Evolutionary conservation across 2,888 invertebrate genomes (phyloP).

Genomic region (Unio pictorum): DNA sequence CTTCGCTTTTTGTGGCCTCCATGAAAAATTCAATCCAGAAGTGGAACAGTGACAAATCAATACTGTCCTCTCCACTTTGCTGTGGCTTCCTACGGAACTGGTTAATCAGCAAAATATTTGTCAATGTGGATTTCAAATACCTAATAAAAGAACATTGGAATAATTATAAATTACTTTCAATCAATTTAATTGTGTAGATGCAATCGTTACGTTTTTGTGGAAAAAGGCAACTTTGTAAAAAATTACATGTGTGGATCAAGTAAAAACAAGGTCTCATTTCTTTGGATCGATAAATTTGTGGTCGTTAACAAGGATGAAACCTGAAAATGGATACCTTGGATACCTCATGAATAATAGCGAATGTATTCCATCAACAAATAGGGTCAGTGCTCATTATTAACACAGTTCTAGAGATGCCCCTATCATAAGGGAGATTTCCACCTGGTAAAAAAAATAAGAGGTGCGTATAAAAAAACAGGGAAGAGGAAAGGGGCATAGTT

Average conservation of each 20-base stretch:
- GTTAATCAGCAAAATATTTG: constrained; percentile 91
- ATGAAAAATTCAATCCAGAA: constrained; percentile 99
- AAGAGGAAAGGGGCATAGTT: too few species aligned
- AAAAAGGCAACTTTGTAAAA: too few species aligned
- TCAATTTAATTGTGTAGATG: too few species aligned
- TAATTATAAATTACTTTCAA: not conserved
- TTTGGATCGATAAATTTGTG: too few species aligned
- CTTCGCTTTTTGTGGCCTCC: constrained; percentile 88
- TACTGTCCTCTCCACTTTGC: not conserved
- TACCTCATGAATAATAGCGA: not conserved
- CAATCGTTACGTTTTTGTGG: too few species aligned
- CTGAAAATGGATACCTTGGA: too few species aligned
- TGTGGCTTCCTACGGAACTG: constrained; percentile 79
- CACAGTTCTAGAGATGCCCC: not conserved
- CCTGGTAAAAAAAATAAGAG: too few species aligned
- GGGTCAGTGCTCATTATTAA: not conserved
- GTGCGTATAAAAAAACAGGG: too few species aligned
- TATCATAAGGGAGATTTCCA: too few species aligned
- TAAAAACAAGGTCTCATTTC: too few species aligned
- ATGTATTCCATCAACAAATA: not conserved
- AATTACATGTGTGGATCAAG: too few species aligned
- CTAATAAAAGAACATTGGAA: constrained; percentile 63
- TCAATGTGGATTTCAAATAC: constrained; percentile 83
- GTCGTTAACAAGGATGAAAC: too few species aligned
- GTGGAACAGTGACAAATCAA: constrained; percentile 81